A percentile compares a stretch with the other conserved stretches of the same genome.
Evolutionary conservation across 2,113 vertebrate genomes (phyloP).

Genomic region (Neomonachus schauinslandi): DNA sequence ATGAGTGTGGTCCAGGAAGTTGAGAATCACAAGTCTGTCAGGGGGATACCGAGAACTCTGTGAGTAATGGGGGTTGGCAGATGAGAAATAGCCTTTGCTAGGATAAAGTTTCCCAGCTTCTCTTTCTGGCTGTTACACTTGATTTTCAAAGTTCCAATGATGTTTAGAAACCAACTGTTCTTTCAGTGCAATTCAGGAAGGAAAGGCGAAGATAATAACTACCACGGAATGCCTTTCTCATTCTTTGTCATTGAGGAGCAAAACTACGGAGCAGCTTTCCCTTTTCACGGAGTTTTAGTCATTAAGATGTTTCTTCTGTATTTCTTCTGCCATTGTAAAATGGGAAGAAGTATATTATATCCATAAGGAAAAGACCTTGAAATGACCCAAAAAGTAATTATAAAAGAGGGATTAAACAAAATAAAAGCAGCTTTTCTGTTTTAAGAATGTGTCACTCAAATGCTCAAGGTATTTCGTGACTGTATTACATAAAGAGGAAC

Average conservation of each 20-base stretch:
- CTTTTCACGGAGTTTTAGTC: background rate
- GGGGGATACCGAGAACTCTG: background rate
- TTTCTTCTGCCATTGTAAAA: slow-evolving; percentile 35
- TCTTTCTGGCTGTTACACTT: background rate
- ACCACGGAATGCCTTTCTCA: background rate
- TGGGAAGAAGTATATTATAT: background rate
- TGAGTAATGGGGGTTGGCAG: background rate
- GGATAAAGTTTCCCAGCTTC: background rate
- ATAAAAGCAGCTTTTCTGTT: slow-evolving; percentile 35
- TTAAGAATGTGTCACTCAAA: background rate
- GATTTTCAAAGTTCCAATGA: background rate
- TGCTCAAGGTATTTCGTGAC: background rate
- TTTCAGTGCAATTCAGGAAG: background rate
- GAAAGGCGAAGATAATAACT: background rate
- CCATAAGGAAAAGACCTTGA: slow-evolving; percentile 38
- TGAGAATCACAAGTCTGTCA: background rate
- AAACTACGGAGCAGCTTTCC: background rate
- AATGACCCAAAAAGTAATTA: slow-evolving; percentile 2
- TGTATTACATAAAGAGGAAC: background rate
- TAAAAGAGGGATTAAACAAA: slow-evolving; percentile 44
- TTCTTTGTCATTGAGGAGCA: background rate
- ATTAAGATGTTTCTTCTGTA: background rate
- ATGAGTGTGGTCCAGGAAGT: slow-evolving; percentile 6
- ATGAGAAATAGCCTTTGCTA: background rate
- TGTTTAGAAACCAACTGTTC: background rate